Conservation (phyloP, 2,888 invertebrate species). For the Dasysyrphus tricinctus region DNA sequence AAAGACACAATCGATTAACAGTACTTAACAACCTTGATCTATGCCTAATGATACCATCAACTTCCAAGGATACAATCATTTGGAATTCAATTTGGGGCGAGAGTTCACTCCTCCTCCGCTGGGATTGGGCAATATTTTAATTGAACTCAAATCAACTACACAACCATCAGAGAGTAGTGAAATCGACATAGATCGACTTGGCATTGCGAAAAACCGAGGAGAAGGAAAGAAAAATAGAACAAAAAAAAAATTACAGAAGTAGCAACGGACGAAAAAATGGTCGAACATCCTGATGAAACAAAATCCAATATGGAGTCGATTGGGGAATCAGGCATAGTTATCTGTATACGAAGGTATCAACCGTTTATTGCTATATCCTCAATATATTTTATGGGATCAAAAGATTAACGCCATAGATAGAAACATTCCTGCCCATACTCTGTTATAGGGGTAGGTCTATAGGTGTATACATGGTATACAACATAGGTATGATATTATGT, state of each 20-base stretch:
- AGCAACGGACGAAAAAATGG: constrained; percentile 40
- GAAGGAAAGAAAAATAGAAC: background rate
- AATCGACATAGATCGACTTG: constrained; percentile 11
- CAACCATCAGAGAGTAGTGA: background rate
- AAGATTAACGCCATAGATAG: constrained; percentile 74
- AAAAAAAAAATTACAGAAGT: background rate
- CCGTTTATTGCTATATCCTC: constrained; percentile 72
- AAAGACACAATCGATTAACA: constrained; percentile 73
- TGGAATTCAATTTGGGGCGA: constrained; percentile 5
- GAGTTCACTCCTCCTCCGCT: constrained; percentile 6
- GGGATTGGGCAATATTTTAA: constrained; percentile 53
- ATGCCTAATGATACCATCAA: constrained; percentile 66
- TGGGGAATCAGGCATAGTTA: constrained; percentile 39
- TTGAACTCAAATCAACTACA: constrained; percentile 55
- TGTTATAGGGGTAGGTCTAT: constrained; percentile 11
- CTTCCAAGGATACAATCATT: constrained; percentile 56
- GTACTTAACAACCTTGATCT: constrained; percentile 67
- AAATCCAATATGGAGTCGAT: constrained; percentile 69
- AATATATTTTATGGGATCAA: constrained; percentile 75
- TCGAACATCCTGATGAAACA: constrained; percentile 61
- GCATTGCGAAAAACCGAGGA: background rate
- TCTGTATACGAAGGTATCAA: constrained; percentile 61
- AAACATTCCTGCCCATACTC: constrained; percentile 40
- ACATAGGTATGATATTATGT: background rate
- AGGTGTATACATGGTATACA: background rate